These are phyloP conservation scores for Melanotaenia maccullochi DNA, from an alignment of 2,797 vertebrate species.

Conservation along the genomic window DNA sequence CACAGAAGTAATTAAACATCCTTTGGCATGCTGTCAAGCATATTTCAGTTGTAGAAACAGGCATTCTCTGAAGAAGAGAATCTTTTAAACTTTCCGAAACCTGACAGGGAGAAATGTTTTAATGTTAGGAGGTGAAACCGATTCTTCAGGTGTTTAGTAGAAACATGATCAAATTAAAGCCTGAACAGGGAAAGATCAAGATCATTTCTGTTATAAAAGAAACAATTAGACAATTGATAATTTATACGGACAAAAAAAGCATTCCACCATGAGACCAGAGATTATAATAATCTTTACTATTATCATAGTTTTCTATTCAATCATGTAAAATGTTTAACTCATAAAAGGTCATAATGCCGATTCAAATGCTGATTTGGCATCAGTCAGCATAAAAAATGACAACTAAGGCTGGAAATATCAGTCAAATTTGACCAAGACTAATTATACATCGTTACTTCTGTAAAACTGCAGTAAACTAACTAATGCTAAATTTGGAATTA, in stretches of 20 bases:
- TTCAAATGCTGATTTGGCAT: conserved; percentile 9
- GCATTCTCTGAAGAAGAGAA: conserved; percentile 15
- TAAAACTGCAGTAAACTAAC: conserved; percentile 32
- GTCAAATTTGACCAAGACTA: conserved; percentile 35
- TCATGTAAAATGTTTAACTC: conserved; percentile 4
- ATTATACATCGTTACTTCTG: conserved; percentile 31
- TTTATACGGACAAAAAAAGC: not conserved
- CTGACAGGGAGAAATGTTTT: not conserved
- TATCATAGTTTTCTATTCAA: not conserved
- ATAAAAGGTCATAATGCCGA: not conserved
- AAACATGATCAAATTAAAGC: no score
- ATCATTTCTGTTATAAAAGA: not conserved
- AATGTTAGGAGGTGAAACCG: not conserved
- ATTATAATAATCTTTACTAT: not conserved
- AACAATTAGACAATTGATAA: not conserved
- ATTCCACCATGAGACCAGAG: not conserved
- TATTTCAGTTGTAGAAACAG: conserved; percentile 45
- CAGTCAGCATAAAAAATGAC: conserved; percentile 26
- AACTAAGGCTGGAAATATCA: conserved; percentile 29
- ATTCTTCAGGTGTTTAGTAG: no score
- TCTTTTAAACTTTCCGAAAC: not conserved
- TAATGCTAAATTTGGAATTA: conserved; percentile 46
- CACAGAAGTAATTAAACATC: conserved; percentile 56
- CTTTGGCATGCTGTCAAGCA: conserved; percentile 45
- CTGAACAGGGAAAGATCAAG: not conserved